Percentiles rank a stretch among this genome's conserved stretches.
Conservation (phyloP, 2,113 vertebrate species). For the Nesoenas mayeri region DNA sequence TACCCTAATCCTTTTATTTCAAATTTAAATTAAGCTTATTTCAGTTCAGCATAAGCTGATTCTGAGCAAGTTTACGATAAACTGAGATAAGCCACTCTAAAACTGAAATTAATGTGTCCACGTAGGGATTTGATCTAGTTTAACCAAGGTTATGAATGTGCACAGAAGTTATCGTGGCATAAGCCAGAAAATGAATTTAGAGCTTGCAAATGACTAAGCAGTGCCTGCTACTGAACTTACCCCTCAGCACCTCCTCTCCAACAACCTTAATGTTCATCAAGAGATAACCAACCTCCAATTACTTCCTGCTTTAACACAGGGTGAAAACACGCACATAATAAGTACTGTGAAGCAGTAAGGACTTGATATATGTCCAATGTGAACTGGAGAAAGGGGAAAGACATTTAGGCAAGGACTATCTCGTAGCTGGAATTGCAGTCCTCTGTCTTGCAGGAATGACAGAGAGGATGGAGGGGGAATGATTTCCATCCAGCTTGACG, state of each 20-base stretch:
- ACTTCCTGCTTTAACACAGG: neutral
- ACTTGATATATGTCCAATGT: neutral
- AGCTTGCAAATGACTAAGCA: neutral
- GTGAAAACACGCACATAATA: neutral
- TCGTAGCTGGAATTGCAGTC: neutral
- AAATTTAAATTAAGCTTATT: conserved; percentile 50
- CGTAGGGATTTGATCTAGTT: neutral
- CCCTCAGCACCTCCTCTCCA: neutral
- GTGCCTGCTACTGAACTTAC: neutral
- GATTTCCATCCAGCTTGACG: neutral
- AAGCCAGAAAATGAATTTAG: conserved; percentile 24
- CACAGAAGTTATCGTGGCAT: neutral
- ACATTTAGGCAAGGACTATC: neutral
- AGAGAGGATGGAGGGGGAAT: fast-evolving
- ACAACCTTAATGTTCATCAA: neutral
- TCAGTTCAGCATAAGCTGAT: neutral
- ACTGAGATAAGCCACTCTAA: conserved; percentile 55
- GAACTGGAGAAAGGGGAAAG: neutral
- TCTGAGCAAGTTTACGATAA: conserved; percentile 50
- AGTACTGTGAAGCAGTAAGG: neutral
- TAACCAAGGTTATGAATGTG: neutral
- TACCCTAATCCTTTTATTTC: conserved; percentile 56
- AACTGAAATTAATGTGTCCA: conserved; percentile 47
- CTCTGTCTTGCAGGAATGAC: neutral
- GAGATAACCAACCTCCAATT: neutral